A percentile compares a stretch with the other conserved stretches of the same genome.
These are phyloP conservation scores for Stenotaenia linearis DNA, from an alignment of 2,888 invertebrate genomes.

Conservation along the genomic window DNA sequence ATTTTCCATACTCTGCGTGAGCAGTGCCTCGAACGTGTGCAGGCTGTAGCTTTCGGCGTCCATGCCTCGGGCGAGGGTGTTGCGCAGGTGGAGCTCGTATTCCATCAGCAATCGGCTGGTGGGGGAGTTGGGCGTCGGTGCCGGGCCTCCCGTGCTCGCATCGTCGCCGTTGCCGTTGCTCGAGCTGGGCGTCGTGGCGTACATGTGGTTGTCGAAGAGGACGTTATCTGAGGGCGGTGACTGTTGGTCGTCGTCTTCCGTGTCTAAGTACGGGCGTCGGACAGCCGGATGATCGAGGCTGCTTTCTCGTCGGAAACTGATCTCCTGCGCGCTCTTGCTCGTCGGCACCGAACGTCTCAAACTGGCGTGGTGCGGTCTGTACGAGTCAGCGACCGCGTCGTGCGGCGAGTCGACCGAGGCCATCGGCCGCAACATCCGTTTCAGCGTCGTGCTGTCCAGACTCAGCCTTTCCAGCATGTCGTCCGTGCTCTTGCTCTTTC, in stretches of 20 bases:
- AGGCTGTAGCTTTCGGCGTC: slow-evolving; percentile 91
- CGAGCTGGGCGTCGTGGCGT: slow-evolving; percentile 88
- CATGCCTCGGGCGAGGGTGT: slow-evolving; percentile 89
- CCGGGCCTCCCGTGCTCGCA: slow-evolving; percentile 48
- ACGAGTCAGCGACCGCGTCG: slow-evolving; percentile 39
- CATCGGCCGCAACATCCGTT: slow-evolving; percentile 91
- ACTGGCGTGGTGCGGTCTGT: background rate
- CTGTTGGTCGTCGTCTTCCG: slow-evolving; percentile 57
- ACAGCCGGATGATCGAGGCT: slow-evolving; percentile 36
- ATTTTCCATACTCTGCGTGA: slow-evolving; percentile 93
- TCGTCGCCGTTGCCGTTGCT: slow-evolving; percentile 65
- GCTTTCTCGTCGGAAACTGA: slow-evolving; percentile 33
- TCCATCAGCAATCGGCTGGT: slow-evolving; percentile 75
- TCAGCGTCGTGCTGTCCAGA: slow-evolving; percentile 77
- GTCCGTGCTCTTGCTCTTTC: slow-evolving; percentile 84
- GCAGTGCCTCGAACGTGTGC: slow-evolving; percentile 85
- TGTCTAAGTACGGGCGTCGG: slow-evolving; percentile 62
- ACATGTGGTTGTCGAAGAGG: slow-evolving; percentile 91
- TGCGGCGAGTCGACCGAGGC: slow-evolving; percentile 62
- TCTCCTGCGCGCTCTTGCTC: slow-evolving; percentile 36
- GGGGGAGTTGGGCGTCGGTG: slow-evolving; percentile 62
- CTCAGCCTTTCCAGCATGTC: slow-evolving; percentile 57
- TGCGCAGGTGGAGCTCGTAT: slow-evolving; percentile 88
- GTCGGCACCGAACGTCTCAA: slow-evolving; percentile 29
- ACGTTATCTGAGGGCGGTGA: slow-evolving; percentile 90